phyloP scores from a whole-genome alignment of 2,113 vertebrate species.

The Macquaria ambigua region DNA sequence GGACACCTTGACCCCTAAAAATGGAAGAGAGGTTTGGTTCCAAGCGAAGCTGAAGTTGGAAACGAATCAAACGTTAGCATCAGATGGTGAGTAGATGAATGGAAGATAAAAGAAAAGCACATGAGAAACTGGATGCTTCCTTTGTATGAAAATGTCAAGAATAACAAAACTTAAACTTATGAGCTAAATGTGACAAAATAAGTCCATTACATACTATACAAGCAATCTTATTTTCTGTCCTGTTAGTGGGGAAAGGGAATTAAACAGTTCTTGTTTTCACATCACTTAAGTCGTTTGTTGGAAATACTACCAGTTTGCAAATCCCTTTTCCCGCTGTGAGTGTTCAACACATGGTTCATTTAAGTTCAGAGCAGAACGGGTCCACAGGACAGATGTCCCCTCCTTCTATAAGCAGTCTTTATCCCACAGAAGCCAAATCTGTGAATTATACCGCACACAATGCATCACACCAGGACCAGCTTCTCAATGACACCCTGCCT shows the following conservation, averaged over 20 bases:
- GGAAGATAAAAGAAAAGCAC: slow-evolving; percentile 10
- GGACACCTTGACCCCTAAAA: slow-evolving; percentile 66
- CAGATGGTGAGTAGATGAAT: slow-evolving; percentile 25
- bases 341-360: slow-evolving; percentile 46
- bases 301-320: slow-evolving; percentile 2
- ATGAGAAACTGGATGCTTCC: slow-evolving; percentile 10
- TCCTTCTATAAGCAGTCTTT: slow-evolving; percentile 29
- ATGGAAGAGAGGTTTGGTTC: slow-evolving; percentile 43
- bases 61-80: slow-evolving; percentile 62
- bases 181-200: slow-evolving; percentile 16
- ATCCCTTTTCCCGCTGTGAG: slow-evolving; percentile 4
- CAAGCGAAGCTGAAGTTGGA: slow-evolving; percentile 57
- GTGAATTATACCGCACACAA: slow-evolving; percentile 48
- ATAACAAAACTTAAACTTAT: background rate
- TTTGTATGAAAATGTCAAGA: slow-evolving; percentile 9
- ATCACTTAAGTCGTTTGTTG: background rate
- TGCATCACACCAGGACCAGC: slow-evolving; percentile 30
- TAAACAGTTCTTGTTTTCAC: background rate
- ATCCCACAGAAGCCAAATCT: slow-evolving; percentile 50
- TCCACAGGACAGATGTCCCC: slow-evolving; percentile 35
- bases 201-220: background rate
- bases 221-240: background rate
- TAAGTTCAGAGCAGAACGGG: slow-evolving; percentile 29
- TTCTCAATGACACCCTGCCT: slow-evolving; percentile 15
- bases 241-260: background rate